Evolutionary conservation across 1,140 invertebrate genomes (phyloP).

Genomic region (Adelges cooleyi): DNA sequence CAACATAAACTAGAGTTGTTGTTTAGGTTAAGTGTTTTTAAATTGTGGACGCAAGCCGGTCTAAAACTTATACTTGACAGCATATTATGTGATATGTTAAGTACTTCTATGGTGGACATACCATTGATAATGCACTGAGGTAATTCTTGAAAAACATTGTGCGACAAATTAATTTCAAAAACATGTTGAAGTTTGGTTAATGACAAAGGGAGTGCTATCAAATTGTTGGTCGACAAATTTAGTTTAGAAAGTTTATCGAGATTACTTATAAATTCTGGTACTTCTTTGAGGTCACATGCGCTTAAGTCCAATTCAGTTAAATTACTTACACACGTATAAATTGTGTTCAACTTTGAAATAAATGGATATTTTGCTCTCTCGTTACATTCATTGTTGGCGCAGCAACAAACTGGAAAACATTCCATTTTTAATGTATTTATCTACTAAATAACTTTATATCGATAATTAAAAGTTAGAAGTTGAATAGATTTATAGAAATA

Average conservation of each 20-base stretch:
- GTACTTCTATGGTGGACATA: not conserved
- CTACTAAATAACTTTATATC: no score
- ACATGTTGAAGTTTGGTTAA: not conserved
- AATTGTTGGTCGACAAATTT: conserved; percentile 6
- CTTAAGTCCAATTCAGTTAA: not conserved
- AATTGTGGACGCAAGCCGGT: not conserved
- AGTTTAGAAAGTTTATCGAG: not conserved
- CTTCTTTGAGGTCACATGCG: not conserved
- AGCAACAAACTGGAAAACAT: not conserved
- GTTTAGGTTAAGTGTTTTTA: not conserved
- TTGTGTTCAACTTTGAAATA: not conserved
- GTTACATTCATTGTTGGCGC: not conserved
- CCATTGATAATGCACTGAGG: not conserved
- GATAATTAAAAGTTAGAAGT: no score
- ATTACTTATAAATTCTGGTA: not conserved
- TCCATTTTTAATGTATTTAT: not conserved
- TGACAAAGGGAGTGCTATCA: not conserved
- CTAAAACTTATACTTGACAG: not conserved
- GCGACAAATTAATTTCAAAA: not conserved
- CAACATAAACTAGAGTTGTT: not conserved
- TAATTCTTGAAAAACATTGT: not conserved
- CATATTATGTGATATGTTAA: conserved; percentile 7
- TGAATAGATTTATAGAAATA: no score
- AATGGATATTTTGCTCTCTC: not conserved
- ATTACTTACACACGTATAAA: not conserved